A percentile compares a stretch with the other conserved stretches of the same genome.
Conservation (phyloP, 2,113 vertebrate genomes). For the Phoenicopterus ruber region DNA sequence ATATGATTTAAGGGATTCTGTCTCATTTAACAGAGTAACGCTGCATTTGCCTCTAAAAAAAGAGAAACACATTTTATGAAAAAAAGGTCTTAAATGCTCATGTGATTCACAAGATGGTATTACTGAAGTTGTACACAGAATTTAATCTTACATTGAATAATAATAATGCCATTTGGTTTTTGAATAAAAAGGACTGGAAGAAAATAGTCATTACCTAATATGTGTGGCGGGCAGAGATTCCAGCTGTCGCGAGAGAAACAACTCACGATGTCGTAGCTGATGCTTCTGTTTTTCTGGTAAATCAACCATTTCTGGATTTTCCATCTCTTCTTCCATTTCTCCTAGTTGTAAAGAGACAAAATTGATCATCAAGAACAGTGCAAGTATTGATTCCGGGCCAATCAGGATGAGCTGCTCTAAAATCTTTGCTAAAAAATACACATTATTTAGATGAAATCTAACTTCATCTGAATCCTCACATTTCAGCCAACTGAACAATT, state of each 20-base stretch:
- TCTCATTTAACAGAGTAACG: slow-evolving; percentile 95
- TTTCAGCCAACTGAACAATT: neutral
- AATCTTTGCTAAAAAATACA: neutral
- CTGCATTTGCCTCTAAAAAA: slow-evolving; percentile 93
- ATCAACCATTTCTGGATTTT: slow-evolving; percentile 92
- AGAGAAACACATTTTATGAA: slow-evolving; percentile 5
- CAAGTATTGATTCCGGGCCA: neutral
- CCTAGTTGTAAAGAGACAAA: slow-evolving; percentile 69
- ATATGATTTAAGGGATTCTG: slow-evolving; percentile 94
- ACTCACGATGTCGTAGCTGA: slow-evolving; percentile 91
- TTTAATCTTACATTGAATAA: neutral
- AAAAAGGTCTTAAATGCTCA: neutral
- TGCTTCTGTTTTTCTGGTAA: slow-evolving; percentile 94
- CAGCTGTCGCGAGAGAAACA: slow-evolving; percentile 93
- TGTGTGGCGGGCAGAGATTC: slow-evolving; percentile 96
- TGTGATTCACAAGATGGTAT: neutral
- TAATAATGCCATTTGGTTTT: neutral
- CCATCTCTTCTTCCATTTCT: slow-evolving; percentile 96
- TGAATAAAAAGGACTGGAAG: neutral
- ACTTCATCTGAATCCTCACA: neutral
- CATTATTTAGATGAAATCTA: neutral
- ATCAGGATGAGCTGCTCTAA: neutral
- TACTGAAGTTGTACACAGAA: neutral
- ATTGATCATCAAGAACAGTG: neutral
- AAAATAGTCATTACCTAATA: slow-evolving; percentile 80